Base-by-base conservation (phyloP, 2,888 invertebrate species). In the Sesamia inferens region DNA sequence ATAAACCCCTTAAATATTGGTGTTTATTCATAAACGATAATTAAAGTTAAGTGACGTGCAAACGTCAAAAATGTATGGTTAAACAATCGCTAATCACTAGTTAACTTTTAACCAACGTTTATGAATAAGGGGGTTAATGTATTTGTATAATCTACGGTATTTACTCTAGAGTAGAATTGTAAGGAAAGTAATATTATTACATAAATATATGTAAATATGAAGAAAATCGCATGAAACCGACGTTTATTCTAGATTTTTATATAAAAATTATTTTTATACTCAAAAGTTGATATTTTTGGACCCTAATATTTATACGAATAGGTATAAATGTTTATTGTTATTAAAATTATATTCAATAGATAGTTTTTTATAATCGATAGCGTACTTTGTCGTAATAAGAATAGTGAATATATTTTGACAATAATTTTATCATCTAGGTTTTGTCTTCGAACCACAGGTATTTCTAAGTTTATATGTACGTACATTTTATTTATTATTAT, bases 211-310 rank as follows among this genome's bases (percentile, higher is more conserved):
- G 78, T 85, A 78, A 82, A 78, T 75, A 78, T 59, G 47, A 64
- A 73, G 76, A 83, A 76, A 79, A 74, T 87, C 86, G 86, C 86
- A 86, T 86, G 86, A 70, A 78, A 58, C 81, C 81, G 88, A 86
- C 78, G 67, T 79, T 81, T 78, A 65, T 69, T 14, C 57, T 86
- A 84, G 76, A 73, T 75, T 76, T 78, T 74, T 68, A 71, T 78
- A 73, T 62, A 55, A 57, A 63, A 72, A 62, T 70, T 13, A 74
- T 69, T 69, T 78, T 76, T 76, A 22, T 70, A 74, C 57, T 59
- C 8, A 64, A 74, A 68, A 71, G 48, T 83, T 85, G 68, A 65
- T 72, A 82, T 63, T 74, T 69, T 74, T 74, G n/a, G 47, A 65
- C 62, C 76, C 55, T 42, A 44, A 67, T 71, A 59, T 76, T 84